phyloP scores from a whole-genome alignment of 2,888 invertebrate species.

The Pandemis heparana region DNA sequence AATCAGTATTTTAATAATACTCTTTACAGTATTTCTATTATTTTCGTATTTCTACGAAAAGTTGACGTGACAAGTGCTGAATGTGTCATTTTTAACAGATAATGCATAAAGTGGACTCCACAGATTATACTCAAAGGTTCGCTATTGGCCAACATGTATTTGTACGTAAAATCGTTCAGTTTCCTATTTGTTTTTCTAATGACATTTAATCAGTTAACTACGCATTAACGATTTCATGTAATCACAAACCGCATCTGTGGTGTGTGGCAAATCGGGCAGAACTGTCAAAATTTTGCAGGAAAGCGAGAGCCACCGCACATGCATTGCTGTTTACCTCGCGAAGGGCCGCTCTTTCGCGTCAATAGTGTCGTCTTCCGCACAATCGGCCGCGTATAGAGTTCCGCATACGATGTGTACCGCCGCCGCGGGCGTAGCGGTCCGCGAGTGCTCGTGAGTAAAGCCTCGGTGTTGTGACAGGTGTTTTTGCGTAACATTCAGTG shows the following conservation, averaged over 20 bases:
- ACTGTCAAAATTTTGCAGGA: slow-evolving; percentile 84
- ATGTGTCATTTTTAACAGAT: slow-evolving; percentile 18
- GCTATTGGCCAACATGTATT: neutral
- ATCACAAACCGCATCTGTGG: slow-evolving; percentile 38
- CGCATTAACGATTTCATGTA: slow-evolving; percentile 33
- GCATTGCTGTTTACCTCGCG: slow-evolving; percentile 80
- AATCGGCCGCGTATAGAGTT: slow-evolving; percentile 56
- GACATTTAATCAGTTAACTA: slow-evolving; percentile 20
- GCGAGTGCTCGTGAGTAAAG: slow-evolving; percentile 77
- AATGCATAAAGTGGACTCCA: neutral
- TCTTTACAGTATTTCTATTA: too few relatives aligned
- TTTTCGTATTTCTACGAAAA: slow-evolving; percentile 28
- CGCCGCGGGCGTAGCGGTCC: slow-evolving; percentile 74
- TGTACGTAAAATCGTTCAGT: neutral
- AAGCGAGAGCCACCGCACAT: slow-evolving; percentile 62
- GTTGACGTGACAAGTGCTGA: slow-evolving; percentile 29
- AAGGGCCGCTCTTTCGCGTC: slow-evolving; percentile 71
- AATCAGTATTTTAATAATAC: slow-evolving; percentile 9
- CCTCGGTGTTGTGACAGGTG: slow-evolving; percentile 66
- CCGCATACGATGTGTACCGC: slow-evolving; percentile 82
- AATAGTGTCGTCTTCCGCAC: slow-evolving; percentile 64
- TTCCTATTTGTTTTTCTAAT: neutral
- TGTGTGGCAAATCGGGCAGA: slow-evolving; percentile 48
- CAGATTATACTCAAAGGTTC: neutral
- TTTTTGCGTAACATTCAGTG: slow-evolving; percentile 82